phyloP scores from a whole-genome alignment of 2,113 vertebrate genomes.

The Syrmaticus mikado region DNA sequence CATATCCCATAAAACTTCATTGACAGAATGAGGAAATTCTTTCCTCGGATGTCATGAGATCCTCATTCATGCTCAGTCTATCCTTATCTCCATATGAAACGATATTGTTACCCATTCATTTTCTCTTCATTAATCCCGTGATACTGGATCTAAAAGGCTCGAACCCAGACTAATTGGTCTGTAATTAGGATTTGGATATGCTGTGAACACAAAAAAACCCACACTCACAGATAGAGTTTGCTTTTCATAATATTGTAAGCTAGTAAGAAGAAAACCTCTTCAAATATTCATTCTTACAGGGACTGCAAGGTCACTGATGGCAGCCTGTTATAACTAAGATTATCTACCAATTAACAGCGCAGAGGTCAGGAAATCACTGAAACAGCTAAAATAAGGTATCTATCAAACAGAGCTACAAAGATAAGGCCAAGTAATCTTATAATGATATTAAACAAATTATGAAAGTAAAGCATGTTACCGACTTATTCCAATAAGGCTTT shows the following conservation, averaged over 20 bases:
- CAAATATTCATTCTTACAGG: not conserved
- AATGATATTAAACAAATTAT: not conserved
- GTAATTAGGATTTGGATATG: conserved; percentile 86
- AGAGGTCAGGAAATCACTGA: not conserved
- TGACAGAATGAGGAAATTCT: conserved; percentile 72
- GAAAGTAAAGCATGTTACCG: not conserved
- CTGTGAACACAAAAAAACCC: not conserved
- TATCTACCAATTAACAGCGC: not conserved
- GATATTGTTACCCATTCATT: conserved; percentile 81
- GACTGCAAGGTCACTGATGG: not conserved
- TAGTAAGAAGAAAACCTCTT: not conserved
- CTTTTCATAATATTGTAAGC: not conserved
- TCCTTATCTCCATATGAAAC: conserved; percentile 91
- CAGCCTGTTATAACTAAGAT: not conserved
- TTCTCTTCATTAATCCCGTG: conserved; percentile 82
- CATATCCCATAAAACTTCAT: conserved; percentile 80
- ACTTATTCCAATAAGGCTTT: not conserved
- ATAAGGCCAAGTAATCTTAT: not conserved
- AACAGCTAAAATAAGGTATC: not conserved
- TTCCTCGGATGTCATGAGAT: conserved; percentile 61
- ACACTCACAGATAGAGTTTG: not conserved
- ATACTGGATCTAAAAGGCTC: conserved; percentile 78
- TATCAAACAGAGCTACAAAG: not conserved
- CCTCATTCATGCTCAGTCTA: conserved; percentile 82
- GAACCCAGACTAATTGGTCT: conserved; percentile 89